Conservation (phyloP, 2,888 invertebrate genomes). For the Pseudococcus longispinus region DNA sequence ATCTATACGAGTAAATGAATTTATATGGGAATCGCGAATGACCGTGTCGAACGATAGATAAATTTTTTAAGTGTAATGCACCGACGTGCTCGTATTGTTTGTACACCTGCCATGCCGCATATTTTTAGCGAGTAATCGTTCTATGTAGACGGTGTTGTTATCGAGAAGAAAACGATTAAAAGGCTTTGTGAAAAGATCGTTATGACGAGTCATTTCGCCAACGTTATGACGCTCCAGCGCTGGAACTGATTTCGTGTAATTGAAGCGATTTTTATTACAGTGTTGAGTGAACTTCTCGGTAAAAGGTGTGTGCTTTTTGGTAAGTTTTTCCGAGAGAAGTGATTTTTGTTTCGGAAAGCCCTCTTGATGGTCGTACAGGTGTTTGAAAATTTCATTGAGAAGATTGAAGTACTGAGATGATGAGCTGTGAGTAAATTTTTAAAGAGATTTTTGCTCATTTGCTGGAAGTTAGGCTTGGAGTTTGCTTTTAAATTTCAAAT, state of each 20-base stretch:
- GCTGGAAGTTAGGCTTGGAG: too few species aligned
- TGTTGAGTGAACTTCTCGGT: not conserved
- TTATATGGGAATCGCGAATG: conserved; percentile 45
- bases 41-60: conserved; percentile 35
- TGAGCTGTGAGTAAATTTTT: too few species aligned
- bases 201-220: conserved; percentile 1
- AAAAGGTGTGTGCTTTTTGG: too few species aligned
- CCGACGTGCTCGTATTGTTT: conserved; percentile 31
- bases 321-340: too few species aligned
- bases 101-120: conserved; percentile 31
- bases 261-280: not conserved
- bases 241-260: not conserved
- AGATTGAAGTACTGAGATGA: too few species aligned
- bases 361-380: too few species aligned
- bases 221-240: not conserved
- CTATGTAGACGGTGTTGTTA: not conserved
- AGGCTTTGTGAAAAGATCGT: conserved; percentile 26
- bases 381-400: too few species aligned
- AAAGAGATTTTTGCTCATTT: too few species aligned
- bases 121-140: conserved; percentile 34
- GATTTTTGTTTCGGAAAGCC: too few species aligned
- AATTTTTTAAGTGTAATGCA: conserved; percentile 31
- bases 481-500: too few species aligned
- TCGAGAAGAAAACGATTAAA: conserved; percentile 24
- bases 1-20: conserved; percentile 3